phyloP scores from a whole-genome alignment of 1,140 invertebrate genomes.

The Xylocopa sonorina region DNA sequence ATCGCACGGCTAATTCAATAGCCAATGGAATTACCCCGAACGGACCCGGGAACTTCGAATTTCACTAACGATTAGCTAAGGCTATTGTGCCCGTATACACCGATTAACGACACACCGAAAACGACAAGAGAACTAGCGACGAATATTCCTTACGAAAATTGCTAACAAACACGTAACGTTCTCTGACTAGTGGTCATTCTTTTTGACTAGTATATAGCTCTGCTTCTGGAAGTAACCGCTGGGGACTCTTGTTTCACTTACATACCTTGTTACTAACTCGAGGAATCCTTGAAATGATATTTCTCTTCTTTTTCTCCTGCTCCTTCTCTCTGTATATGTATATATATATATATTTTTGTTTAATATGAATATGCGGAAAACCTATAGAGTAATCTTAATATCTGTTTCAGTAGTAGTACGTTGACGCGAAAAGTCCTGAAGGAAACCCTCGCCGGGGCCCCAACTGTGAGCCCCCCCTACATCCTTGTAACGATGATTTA shows the following conservation, averaged over 20 bases:
- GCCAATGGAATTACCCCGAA: not conserved
- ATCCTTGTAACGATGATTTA: conserved; percentile 47
- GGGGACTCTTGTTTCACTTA: no score
- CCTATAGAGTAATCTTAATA: not conserved
- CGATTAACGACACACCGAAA: conserved; percentile 1
- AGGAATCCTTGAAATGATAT: not conserved
- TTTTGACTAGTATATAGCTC: not conserved
- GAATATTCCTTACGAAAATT: not conserved
- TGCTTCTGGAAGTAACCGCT: not conserved
- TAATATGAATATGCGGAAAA: not conserved
- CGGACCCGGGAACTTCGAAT: conserved; percentile 21
- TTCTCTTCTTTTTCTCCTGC: not conserved
- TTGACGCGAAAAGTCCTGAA: not conserved
- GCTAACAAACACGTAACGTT: conserved; percentile 5
- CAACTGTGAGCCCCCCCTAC: conserved; percentile 55
- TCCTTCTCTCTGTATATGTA: not conserved
- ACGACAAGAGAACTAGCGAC: conserved; percentile 1
- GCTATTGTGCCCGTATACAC: conserved; percentile 27
- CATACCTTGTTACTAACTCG: not conserved
- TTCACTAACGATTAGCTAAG: conserved; percentile 42
- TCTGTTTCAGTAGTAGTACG: not conserved
- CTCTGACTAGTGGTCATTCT: not conserved
- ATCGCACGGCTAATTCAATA: conserved; percentile 10
- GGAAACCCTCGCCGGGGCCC: conserved; percentile 61
- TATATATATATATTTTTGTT: no score